Base-by-base conservation (phyloP, 2,113 vertebrate species). In the Myotis yumanensis region DNA sequence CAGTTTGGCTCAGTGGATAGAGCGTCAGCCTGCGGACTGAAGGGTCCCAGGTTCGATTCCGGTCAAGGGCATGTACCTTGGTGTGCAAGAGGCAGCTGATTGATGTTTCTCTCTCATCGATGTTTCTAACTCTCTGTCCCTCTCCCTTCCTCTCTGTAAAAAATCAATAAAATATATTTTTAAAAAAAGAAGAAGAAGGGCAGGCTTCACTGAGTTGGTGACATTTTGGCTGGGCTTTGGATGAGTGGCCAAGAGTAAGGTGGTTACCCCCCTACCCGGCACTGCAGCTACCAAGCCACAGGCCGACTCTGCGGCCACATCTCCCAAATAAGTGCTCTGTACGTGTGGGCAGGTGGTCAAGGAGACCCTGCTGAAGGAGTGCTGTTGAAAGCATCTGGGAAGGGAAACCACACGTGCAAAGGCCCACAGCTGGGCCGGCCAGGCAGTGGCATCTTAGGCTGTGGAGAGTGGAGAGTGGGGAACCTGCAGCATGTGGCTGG, bases 141-240 rank as follows among this genome's bases (percentile, higher is more conserved):
- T 43, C 43, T 43, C 43, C 43, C 43, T 43, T 43, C 43, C 43
- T 43, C 43, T 43, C 43, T 43, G 43, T 43, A 43, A 43, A 43
- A 43, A 43, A 43, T 43, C 43, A 43, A 43, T 43, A 43, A 43
- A 43, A 43, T 43, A 43, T 43, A 43, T 43, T 43, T 43, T 43
- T 43, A 1, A 43, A 43, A 43, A 43, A 43, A 43, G 40, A 40
- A 40, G 40, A n/a, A 75, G 77, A n/a, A 92, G 46, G 46, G 57
- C 88, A 92, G 73, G 73, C 73, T 80, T 95, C 69, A 32, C 14
- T 54, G n/a, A 90, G 86, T 76, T 91, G 62, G 79, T 79, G 71
- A 73, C 30, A 11, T 79, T 30, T 37, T 72, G 68, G n/a, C 59
- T 46, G 43, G 72, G 30, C 69, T 64, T 93, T 54, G 59, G 82